Conservation (phyloP, 2,888 invertebrate species). For the Pemphredon lugubris region DNA sequence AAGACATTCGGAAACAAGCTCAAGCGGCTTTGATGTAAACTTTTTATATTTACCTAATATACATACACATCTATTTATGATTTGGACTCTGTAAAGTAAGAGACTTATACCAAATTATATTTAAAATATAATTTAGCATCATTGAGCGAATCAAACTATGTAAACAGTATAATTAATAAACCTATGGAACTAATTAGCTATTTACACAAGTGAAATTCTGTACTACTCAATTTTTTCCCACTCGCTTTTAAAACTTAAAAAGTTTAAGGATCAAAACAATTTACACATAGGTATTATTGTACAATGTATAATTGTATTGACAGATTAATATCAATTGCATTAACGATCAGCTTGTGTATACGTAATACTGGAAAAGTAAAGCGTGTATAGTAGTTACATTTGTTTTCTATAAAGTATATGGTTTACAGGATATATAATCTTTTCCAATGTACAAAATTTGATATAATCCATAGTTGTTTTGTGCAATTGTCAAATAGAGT, state of each 20-base stretch:
- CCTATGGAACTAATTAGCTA: too few species aligned
- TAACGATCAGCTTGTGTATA: neutral
- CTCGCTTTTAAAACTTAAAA: too few species aligned
- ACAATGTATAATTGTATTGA: slow-evolving; percentile 15
- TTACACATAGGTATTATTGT: too few species aligned
- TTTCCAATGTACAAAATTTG: slow-evolving; percentile 6
- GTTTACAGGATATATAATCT: neutral
- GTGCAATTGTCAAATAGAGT: slow-evolving; percentile 9
- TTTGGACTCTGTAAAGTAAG: too few species aligned
- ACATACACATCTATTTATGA: neutral
- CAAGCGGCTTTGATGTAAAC: slow-evolving; percentile 73
- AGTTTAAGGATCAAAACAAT: too few species aligned
- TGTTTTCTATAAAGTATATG: neutral
- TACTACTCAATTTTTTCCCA: too few species aligned
- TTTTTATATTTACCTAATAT: slow-evolving; percentile 7
- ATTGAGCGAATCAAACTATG: too few species aligned
- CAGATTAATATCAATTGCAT: slow-evolving; percentile 32
- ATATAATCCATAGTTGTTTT: slow-evolving; percentile 5
- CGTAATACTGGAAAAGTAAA: slow-evolving; percentile 2
- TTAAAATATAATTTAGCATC: slow-evolving; percentile 7
- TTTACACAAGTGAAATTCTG: too few species aligned
- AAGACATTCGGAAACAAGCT: slow-evolving; percentile 79
- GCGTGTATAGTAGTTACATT: slow-evolving; percentile 1
- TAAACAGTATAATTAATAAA: too few species aligned
- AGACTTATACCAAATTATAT: too few species aligned